Evolutionary conservation across 2,113 vertebrate species (phyloP), one percentile per base, ranked within the genome.

Genomic region (Tautogolabrus adspersus): DNA sequence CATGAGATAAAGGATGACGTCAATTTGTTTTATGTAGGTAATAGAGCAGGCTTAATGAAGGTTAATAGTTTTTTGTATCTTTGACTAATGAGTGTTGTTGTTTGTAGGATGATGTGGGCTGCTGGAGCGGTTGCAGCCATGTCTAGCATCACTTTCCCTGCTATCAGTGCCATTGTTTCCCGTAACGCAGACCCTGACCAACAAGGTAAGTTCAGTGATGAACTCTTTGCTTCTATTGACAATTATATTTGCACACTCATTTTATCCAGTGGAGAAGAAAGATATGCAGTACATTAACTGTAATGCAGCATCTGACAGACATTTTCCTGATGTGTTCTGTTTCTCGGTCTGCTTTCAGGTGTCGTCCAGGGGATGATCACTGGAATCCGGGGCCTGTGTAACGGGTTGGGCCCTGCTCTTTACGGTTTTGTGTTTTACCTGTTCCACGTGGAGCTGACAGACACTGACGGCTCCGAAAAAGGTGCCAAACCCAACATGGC

Each of bases 281-380:
- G 26, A 26, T 26, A 4, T 26, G 30, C 30, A 6, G 30, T 34
- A 34, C 30, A 26, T 26, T 26, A 26, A 26, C 26, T n/a, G n/a
- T n/a, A n/a, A n/a, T n/a, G n/a, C n/a, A n/a, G n/a, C n/a, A n/a
- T n/a, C n/a, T n/a, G n/a, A n/a, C n/a, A n/a, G n/a, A n/a, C n/a
- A n/a, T n/a, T n/a, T n/a, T n/a, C n/a, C n/a, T n/a, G n/a, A n/a
- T n/a, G n/a, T n/a, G n/a, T n/a, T n/a, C n/a, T n/a, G n/a, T n/a
- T n/a, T n/a, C n/a, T n/a, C n/a, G n/a, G n/a, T n/a, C 0, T 0
- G 5, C 38, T 4, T 79, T 56, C 26, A 97, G 96, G 96, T 69
- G 96, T 98, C 65, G 97, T 97, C 44, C 96, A 97, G 90, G 96
- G 96, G 56, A 97, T 97, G 96, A 96, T 97, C 69, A 98, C 96